Evolutionary conservation across 1,140 invertebrate genomes (phyloP), one percentile per base, ranked within the genome.

Genomic region (Tetragonula clypearis): DNA sequence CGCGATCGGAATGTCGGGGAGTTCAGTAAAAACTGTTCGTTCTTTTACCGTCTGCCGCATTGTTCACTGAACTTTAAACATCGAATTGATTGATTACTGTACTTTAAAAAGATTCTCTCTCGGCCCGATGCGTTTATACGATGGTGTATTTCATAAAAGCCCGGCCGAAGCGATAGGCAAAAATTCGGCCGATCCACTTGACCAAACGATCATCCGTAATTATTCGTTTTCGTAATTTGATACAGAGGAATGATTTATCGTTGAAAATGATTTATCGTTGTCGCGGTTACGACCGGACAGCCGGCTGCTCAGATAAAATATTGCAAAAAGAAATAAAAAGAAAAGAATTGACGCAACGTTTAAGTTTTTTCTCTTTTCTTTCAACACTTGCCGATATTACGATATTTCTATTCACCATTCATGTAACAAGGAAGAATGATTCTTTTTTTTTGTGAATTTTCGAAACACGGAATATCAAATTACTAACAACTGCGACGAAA

Each of bases 61-160:
- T 79, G 76, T 60, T 79, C 82, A 79, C 41, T 84, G 82, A 84
- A 79, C 82, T 84, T 84, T 79, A 79, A 84, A 84, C 76, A 84
- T 84, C 82, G 68, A 84, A 71, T 79, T 84, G 82, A 84, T 84
- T 84, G 82, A 79, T 84, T 79, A 79, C 76, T 72, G 55, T 41
- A 49, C 66, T 71, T 84, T 84, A 84, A 84, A 84, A 84, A 84
- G 76, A 78, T 79, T 79, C 56, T 55, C 66, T 78, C 49, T 79
- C 82, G 41, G 56, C 21, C 60, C 66, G 68, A n/a, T 84, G 82
- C 75, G 21, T 84, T 83, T 79, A 79, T 79, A 71, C 75, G 6
- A 58, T 4, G 66, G 75, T 79, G 35, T 71, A 79, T 84, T 79
- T 79, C 76, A 79, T 66, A 71, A 56, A n/a, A 65, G 23, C 58